Percentiles rank a stretch among this genome's conserved stretches.
Conservation (phyloP, 2,113 vertebrate genomes). For the Colinus virginianus region DNA sequence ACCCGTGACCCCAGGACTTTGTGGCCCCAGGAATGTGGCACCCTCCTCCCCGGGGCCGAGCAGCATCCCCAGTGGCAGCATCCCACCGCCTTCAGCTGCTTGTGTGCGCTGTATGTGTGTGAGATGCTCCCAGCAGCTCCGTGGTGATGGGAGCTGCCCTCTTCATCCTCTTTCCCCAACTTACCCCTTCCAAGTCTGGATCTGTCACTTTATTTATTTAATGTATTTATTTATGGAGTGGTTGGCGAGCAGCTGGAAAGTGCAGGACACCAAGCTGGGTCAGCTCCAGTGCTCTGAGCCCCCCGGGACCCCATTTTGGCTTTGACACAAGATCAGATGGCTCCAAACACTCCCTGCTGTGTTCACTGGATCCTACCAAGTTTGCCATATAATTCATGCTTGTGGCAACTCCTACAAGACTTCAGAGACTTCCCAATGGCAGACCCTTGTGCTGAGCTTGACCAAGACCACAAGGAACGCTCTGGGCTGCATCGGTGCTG, state of each 20-base stretch:
- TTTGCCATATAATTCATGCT: not conserved
- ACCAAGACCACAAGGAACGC: not conserved
- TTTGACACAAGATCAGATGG: not conserved
- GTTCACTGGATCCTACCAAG: not conserved
- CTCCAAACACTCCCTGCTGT: not conserved
- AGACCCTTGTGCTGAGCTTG: not conserved
- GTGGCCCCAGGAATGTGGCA: not conserved
- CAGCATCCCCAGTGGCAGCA: not conserved
- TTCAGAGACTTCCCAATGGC: not conserved
- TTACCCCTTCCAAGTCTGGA: not conserved
- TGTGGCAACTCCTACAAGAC: not conserved
- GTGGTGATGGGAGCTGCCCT: not conserved
- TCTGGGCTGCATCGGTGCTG: not conserved
- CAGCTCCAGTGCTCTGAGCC: not conserved
- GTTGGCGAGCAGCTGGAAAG: not conserved
- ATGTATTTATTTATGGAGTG: conserved; percentile 80
- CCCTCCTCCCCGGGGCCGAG: not conserved
- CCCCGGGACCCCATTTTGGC: not conserved
- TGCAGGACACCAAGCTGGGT: not conserved
- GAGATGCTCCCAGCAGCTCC: not conserved
- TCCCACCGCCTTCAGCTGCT: conserved; percentile 42
- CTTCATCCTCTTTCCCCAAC: not conserved
- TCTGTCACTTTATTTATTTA: conserved; percentile 81
- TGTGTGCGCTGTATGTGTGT: conserved; percentile 47
- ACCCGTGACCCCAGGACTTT: too few species aligned